These are phyloP conservation scores for Antheraea assamensis DNA, from an alignment of 2,888 invertebrate genomes.

Conservation along the genomic window DNA sequence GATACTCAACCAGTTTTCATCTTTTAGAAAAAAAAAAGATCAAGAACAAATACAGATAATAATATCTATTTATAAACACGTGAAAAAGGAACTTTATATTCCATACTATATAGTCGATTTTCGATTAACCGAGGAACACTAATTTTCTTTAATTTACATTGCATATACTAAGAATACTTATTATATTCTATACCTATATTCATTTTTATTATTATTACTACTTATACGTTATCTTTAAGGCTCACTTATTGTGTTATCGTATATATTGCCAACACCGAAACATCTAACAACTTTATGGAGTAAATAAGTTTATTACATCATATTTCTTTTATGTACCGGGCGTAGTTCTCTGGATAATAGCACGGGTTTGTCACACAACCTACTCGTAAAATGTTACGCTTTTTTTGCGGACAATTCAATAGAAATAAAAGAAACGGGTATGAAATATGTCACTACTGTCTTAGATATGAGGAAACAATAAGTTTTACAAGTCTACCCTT, in stretches of 20 bases:
- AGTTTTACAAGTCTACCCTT: neutral
- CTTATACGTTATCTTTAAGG: slow-evolving; percentile 1
- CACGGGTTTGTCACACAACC: neutral
- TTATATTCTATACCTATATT: neutral
- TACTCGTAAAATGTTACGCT: slow-evolving; percentile 5
- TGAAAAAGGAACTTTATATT: no score
- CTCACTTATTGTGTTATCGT: slow-evolving; percentile 5
- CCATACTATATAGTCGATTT: no score
- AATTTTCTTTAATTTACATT: neutral
- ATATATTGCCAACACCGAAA: slow-evolving; percentile 17
- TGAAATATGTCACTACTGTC: neutral
- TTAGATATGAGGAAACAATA: neutral
- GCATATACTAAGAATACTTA: neutral
- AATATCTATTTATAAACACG: no score
- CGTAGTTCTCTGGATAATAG: slow-evolving; percentile 2
- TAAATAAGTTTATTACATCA: slow-evolving; percentile 5
- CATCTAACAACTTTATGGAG: neutral
- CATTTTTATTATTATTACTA: neutral
- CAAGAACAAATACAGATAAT: no score
- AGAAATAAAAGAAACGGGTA: neutral
- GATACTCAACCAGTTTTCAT: no score
- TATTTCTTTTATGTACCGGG: slow-evolving; percentile 8
- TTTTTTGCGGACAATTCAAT: neutral
- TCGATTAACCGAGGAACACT: no score
- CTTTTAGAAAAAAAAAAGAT: no score